phyloP scores from a whole-genome alignment of 2,888 invertebrate species.

The Dioctria rufipes region DNA sequence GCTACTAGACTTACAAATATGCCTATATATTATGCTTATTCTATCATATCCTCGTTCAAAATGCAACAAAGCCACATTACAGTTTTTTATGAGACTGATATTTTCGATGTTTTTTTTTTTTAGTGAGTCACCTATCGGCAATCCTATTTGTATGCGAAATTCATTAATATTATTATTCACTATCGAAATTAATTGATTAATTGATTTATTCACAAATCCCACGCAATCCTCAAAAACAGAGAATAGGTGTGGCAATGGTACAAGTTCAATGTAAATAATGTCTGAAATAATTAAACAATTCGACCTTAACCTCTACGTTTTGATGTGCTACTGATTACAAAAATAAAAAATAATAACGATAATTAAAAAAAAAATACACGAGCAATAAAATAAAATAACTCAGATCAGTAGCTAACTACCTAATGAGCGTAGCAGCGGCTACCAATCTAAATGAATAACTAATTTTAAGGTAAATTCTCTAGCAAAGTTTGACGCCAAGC shows the following conservation, averaged over 20 bases:
- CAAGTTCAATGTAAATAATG: conserved; percentile 19
- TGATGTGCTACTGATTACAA: too few relatives aligned
- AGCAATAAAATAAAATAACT: conserved; percentile 1
- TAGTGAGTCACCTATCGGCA: too few relatives aligned
- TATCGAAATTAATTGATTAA: too few relatives aligned
- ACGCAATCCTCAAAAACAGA: background rate
- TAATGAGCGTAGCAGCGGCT: background rate
- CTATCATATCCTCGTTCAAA: too few relatives aligned
- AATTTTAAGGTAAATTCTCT: background rate
- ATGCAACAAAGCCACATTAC: too few relatives aligned
- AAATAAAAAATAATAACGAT: too few relatives aligned
- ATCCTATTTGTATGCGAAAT: background rate
- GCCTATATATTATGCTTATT: too few relatives aligned
- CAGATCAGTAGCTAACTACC: background rate
- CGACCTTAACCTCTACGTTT: conserved; percentile 14
- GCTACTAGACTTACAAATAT: too few relatives aligned
- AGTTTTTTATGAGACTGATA: too few relatives aligned
- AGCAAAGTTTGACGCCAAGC: background rate
- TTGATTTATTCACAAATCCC: background rate
- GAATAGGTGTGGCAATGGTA: background rate
- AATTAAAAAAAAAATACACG: too few relatives aligned
- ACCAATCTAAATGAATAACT: background rate
- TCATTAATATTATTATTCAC: background rate
- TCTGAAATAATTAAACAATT: conserved; percentile 9
- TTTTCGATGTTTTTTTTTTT: too few relatives aligned